Conservation (phyloP, 2,113 vertebrate species). For the Capreolus pygargus region DNA sequence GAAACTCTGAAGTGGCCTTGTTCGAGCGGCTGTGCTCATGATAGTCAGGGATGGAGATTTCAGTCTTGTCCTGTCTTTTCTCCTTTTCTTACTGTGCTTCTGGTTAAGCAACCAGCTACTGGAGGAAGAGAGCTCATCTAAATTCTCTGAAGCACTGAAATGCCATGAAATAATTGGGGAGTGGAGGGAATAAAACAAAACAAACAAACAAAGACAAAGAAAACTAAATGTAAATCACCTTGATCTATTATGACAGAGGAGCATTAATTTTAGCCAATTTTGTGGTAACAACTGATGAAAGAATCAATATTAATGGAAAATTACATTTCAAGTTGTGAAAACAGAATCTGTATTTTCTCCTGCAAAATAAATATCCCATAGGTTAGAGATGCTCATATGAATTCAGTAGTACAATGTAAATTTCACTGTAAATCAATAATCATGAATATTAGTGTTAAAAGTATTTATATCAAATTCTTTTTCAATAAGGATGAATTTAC, state of each 20-base stretch:
- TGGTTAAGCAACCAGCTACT: constrained; percentile 79
- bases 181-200: constrained; percentile 8
- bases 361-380: constrained; percentile 34
- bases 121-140: constrained; percentile 75
- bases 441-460: neutral
- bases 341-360: constrained; percentile 46
- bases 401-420: neutral
- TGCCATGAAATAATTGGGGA: constrained; percentile 42
- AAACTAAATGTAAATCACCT: constrained; percentile 54
- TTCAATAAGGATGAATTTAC: neutral
- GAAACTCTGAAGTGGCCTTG: constrained; percentile 89
- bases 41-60: constrained; percentile 76
- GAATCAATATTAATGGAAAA: constrained; percentile 5
- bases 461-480: neutral
- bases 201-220: constrained; percentile 60
- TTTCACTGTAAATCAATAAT: constrained; percentile 29
- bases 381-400: neutral
- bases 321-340: constrained; percentile 37
- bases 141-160: constrained; percentile 82
- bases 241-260: constrained; percentile 49
- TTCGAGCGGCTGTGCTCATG: constrained; percentile 87
- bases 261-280: constrained; percentile 42
- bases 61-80: constrained; percentile 79
- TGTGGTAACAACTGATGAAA: constrained; percentile 31
- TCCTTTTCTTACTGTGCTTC: constrained; percentile 85